Evolutionary conservation across 2,113 vertebrate genomes (phyloP).

Genomic region (Hirundichthys speculiger): DNA sequence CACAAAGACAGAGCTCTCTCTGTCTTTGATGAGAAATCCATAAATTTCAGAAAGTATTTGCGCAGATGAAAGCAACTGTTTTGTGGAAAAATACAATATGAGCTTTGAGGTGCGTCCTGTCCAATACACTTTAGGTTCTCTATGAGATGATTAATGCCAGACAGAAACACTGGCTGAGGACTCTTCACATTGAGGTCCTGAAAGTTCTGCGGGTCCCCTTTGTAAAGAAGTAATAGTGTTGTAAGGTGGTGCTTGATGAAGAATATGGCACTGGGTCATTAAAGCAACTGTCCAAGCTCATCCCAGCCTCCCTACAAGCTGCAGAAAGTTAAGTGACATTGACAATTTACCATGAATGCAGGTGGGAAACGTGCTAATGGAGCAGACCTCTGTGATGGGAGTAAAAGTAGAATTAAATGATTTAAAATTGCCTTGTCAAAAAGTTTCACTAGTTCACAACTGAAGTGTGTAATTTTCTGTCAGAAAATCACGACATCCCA

Average conservation of each 20-base stretch:
- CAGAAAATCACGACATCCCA: background rate
- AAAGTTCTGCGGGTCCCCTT: too few species aligned
- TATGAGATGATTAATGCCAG: too few species aligned
- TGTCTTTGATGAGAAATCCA: constrained; percentile 27
- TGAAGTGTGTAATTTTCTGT: constrained; percentile 9
- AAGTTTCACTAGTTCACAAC: constrained; percentile 39
- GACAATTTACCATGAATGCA: constrained; percentile 28
- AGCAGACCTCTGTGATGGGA: constrained; percentile 20
- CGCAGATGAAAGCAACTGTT: too few species aligned
- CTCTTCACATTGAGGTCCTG: too few species aligned
- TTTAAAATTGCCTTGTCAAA: constrained; percentile 30
- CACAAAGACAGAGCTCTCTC: background rate
- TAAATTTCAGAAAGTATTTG: constrained; percentile 35
- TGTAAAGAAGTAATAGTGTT: too few species aligned
- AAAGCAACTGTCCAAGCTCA: too few species aligned
- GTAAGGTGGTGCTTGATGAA: too few species aligned
- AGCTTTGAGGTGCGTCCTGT: too few species aligned
- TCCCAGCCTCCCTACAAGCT: background rate
- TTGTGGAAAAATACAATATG: too few species aligned
- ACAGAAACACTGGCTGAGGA: too few species aligned
- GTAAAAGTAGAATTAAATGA: constrained; percentile 22
- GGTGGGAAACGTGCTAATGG: constrained; percentile 38
- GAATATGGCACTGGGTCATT: too few species aligned
- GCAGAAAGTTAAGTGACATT: constrained; percentile 23
- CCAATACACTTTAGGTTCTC: too few species aligned